A percentile compares a stretch with the other conserved stretches of the same genome.
Evolutionary conservation across 1,140 invertebrate species (phyloP).

Genomic region (Ephestia elutella): DNA sequence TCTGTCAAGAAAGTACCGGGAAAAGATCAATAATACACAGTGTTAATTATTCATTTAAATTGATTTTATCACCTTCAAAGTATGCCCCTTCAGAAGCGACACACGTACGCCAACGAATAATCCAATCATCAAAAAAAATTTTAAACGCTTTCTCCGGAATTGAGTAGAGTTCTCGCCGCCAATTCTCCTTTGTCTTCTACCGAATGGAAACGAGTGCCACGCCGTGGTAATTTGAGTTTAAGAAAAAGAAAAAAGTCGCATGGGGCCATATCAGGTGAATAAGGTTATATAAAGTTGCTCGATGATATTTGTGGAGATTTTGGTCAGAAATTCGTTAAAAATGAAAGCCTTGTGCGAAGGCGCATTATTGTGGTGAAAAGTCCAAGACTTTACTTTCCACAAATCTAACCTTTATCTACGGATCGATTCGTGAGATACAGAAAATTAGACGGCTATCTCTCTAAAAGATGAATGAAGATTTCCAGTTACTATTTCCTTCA

Average conservation of each 20-base stretch:
- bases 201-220: too few species aligned
- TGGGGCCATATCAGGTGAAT: too few species aligned
- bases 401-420: neutral
- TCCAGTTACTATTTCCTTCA: slow-evolving; percentile 32
- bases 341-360: too few species aligned
- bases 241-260: too few species aligned
- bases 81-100: neutral
- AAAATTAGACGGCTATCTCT: neutral
- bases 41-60: slow-evolving; percentile 1
- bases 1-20: slow-evolving; percentile 5
- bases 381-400: neutral
- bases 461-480: slow-evolving; percentile 20
- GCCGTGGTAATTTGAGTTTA: too few species aligned
- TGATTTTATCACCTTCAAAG: slow-evolving; percentile 3
- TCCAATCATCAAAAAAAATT: too few species aligned
- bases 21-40: neutral
- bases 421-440: neutral
- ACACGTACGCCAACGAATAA: neutral
- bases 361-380: slow-evolving; percentile 1
- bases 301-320: too few species aligned
- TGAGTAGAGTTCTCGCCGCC: too few species aligned
- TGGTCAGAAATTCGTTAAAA: too few species aligned
- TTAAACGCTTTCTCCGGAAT: too few species aligned
- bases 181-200: neutral
- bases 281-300: too few species aligned